Conservation (phyloP, 1,140 invertebrate species). For the Hydropsyche tenuis region DNA sequence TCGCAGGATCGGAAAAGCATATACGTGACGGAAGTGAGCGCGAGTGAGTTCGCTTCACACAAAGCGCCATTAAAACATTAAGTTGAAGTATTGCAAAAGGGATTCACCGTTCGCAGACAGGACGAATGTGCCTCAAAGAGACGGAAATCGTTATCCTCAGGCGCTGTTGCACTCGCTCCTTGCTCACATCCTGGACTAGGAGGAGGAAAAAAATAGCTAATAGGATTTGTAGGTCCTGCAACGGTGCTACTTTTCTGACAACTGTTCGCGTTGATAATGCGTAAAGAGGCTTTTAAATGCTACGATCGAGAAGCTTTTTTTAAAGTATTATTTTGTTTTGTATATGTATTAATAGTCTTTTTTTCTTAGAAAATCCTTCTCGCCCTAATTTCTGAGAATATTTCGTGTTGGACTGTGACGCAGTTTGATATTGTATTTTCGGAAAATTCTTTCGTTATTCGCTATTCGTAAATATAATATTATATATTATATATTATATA, state of each 20-base stretch:
- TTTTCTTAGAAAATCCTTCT: too few relatives aligned
- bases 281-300: too few relatives aligned
- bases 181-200: constrained; percentile 38
- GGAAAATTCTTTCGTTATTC: too few relatives aligned
- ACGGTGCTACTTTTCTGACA: constrained; percentile 31
- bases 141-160: constrained; percentile 48
- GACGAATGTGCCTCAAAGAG: constrained; percentile 45
- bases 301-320: too few relatives aligned
- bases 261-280: too few relatives aligned
- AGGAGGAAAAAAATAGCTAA: constrained; percentile 34
- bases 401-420: too few relatives aligned
- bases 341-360: too few relatives aligned
- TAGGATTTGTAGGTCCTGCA: background rate
- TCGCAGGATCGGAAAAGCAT: background rate
- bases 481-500: too few relatives aligned
- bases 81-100: constrained; percentile 35
- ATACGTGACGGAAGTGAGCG: background rate
- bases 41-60: constrained; percentile 4
- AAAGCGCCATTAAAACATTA: constrained; percentile 41
- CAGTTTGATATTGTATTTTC: too few relatives aligned
- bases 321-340: too few relatives aligned
- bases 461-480: too few relatives aligned
- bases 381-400: too few relatives aligned
- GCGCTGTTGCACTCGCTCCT: constrained; percentile 42
- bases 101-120: constrained; percentile 5